phyloP scores from a whole-genome alignment of 1,140 invertebrate genomes.

The Gonatopus flavifemur region DNA sequence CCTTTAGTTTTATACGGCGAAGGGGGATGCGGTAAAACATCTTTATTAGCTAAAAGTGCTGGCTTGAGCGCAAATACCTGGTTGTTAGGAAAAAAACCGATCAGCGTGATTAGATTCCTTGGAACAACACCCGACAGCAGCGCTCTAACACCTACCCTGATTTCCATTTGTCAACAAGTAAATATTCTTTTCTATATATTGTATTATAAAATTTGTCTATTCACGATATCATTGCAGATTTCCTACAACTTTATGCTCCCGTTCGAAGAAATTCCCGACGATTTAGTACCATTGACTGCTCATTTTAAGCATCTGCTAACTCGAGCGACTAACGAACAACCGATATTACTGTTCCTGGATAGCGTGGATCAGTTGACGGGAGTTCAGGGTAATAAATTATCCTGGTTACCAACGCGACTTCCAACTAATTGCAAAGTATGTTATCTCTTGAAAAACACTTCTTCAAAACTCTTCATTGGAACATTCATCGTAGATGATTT shows the following conservation, averaged over 20 bases:
- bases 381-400: slow-evolving; percentile 90
- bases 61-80: slow-evolving; percentile 72
- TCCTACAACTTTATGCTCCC: slow-evolving; percentile 93
- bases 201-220: neutral
- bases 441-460: slow-evolving; percentile 2
- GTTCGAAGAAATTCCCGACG: slow-evolving; percentile 92
- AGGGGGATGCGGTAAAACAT: slow-evolving; percentile 97
- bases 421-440: slow-evolving; percentile 87
- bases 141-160: slow-evolving; percentile 89
- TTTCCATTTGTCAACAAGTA: slow-evolving; percentile 93
- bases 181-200: neutral
- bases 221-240: slow-evolving; percentile 65
- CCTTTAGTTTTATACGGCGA: slow-evolving; percentile 94
- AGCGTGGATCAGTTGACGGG: slow-evolving; percentile 96
- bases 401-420: slow-evolving; percentile 91
- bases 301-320: slow-evolving; percentile 93
- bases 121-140: slow-evolving; percentile 97
- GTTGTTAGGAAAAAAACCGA: slow-evolving; percentile 75
- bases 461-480: neutral
- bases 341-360: slow-evolving; percentile 85
- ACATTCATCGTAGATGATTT: slow-evolving; percentile 70
- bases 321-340: slow-evolving; percentile 77
- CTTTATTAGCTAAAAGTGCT: slow-evolving; percentile 89
- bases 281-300: slow-evolving; percentile 91
- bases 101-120: slow-evolving; percentile 89